Evolutionary conservation across 2,797 vertebrate genomes (phyloP), one percentile per base, ranked within the genome.

Genomic region (Rhabdomys pumilio): DNA sequence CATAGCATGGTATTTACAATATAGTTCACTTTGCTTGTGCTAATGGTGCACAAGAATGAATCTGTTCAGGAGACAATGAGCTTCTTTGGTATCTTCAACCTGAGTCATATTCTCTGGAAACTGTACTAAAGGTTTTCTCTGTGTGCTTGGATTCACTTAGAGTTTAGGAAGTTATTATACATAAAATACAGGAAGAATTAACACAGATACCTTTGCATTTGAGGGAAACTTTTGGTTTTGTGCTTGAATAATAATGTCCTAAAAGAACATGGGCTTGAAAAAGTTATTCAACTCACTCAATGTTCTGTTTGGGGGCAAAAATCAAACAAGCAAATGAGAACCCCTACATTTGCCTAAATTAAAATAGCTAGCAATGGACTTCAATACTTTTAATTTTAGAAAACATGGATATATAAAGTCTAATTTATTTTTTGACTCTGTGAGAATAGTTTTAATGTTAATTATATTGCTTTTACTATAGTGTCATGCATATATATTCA

Each of bases 201-300:
- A 76, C 53, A 47, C 5, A 80, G 4, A n/a, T 93, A 29, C 59
- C 29, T 47, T 20, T 61, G 19, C 57, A n/a, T 90, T 86, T 86
- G 59, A 87, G 53, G 41, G n/a, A 57, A 34, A 34, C 31, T 86
- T 93, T 84, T 95, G 29, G 34, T 80, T 90, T 95, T 53, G 83
- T 83, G n/a, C 20, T 92, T 91, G 79, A 89, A 9, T 10, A 47
- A 38, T 81, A 65, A 63, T 81, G 4, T 83, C 34, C 87, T 89
- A 55, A 57, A 76, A 80, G 85, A 85, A 57, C 38, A 72, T 6
- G 4, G 19, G 12, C 55, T 81, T 89, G 26, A 79, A 77, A 61
- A 82, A 53, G 44, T 84, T 80, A 91, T 77, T 96, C 20, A 41
- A 29, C 26, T 38, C 88, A 26, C 34, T 90, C 57, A 22, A 6